Conservation (phyloP, 2,113 vertebrate genomes). For the Hipposideros armiger region DNA sequence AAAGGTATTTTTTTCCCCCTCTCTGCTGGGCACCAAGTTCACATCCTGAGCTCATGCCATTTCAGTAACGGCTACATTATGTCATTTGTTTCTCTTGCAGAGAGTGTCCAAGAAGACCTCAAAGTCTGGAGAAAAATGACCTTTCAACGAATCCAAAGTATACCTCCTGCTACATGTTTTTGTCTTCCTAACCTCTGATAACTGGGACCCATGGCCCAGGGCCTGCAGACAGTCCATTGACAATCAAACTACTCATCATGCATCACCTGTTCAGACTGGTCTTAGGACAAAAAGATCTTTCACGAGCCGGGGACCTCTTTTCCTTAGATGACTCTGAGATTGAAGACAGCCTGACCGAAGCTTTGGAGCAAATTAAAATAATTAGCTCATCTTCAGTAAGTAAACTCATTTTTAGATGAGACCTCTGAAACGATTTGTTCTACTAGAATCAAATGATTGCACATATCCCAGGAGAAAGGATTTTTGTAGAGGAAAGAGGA, state of each 20-base stretch:
- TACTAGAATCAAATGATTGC: neutral
- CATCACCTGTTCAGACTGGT: conserved; percentile 96
- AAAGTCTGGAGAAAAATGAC: neutral
- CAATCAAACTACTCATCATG: conserved; percentile 85
- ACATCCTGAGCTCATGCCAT: neutral
- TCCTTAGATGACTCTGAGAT: conserved; percentile 96
- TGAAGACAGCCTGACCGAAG: conserved; percentile 95
- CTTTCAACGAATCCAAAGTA: accelerated
- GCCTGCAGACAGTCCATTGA: neutral
- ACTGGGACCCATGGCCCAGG: neutral
- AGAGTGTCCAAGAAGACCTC: neutral
- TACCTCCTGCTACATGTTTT: neutral
- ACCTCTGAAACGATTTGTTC: neutral
- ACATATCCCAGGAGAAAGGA: neutral
- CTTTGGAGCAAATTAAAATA: conserved; percentile 95
- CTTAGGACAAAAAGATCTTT: conserved; percentile 95
- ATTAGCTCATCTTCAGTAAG: conserved; percentile 96
- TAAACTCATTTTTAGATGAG: conserved; percentile 54
- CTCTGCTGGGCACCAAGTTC: neutral
- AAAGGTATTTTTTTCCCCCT: neutral
- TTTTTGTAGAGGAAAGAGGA: neutral
- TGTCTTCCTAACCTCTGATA: neutral
- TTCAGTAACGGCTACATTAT: neutral
- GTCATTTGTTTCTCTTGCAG: conserved; percentile 71
- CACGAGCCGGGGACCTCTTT: conserved; percentile 96